Base-by-base conservation (phyloP, 2,888 invertebrate genomes). In the Parnassius apollo region DNA sequence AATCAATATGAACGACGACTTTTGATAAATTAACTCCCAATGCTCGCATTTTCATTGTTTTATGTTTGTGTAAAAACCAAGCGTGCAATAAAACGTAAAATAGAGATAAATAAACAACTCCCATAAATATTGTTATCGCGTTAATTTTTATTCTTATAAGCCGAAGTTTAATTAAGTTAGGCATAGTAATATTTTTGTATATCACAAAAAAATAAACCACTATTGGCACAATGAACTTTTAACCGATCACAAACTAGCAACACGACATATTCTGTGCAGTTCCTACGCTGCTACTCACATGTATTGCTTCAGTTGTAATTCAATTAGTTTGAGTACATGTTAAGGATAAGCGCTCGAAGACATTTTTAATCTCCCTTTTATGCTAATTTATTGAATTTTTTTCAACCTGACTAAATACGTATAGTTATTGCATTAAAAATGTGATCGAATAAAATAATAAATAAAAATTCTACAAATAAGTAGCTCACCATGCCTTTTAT, bases 1-100 rank as follows among this genome's bases (percentile, higher is more conserved):
- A 83, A 84, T 97, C 98, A 35, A 97, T 82, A 82, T 97, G 97
- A 1, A 98, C 95, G 42, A 97, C 91, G 64, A 95, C 93, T 66
- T 94, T 89, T 0, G 80, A 69, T n/a, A 91, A 51, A 63, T 59
- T 56, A 9, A 63, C 59, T 35, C 63, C 59, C 12, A 13, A 55
- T 9, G 50, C 12, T 51, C 11, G 2, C 42, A 25, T 50, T 61
- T 35, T 13, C 12, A 51, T 1, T 10, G 42, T 25, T 42, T 51
- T 45, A 48, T 61, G 58, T 12, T 45, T 64, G 49, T 54, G 57
- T 35, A 54, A 52, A 3, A 53, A 45, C 64, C 60, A 64, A n/a
- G 55, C 63, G n/a, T 63, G 63, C 2, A 63, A 2, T 46, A 63
- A 46, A 12, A 63, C 13, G 25, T 63, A 63, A 42, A 63, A 51